phyloP scores from a whole-genome alignment of 2,888 invertebrate species.

The Glaucopsyche alexis region DNA sequence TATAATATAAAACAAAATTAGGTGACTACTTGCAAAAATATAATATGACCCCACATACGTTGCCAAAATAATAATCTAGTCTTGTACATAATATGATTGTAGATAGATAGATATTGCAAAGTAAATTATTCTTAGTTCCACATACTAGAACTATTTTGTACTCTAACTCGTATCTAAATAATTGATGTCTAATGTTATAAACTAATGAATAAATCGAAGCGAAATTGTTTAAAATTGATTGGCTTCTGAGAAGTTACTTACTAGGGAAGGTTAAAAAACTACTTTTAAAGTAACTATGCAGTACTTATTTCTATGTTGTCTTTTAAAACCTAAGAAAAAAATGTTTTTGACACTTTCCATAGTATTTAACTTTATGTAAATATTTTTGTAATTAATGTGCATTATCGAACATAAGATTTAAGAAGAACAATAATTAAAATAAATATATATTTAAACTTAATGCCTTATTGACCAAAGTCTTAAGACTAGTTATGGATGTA shows the following conservation, averaged over 20 bases:
- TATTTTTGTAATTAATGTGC: slow-evolving; percentile 67
- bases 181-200: slow-evolving; percentile 25
- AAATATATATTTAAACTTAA: slow-evolving; percentile 78
- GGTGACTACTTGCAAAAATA: slow-evolving; percentile 17
- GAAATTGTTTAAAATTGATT: neutral
- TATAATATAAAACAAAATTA: neutral
- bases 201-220: slow-evolving; percentile 10
- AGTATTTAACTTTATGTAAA: slow-evolving; percentile 55
- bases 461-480: slow-evolving; percentile 81
- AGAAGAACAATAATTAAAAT: slow-evolving; percentile 78
- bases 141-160: slow-evolving; percentile 38
- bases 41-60: slow-evolving; percentile 42
- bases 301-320: neutral
- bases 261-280: slow-evolving; percentile 6
- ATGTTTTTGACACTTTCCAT: slow-evolving; percentile 28
- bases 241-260: slow-evolving; percentile 22
- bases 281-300: no score
- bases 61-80: slow-evolving; percentile 63
- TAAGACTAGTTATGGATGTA: slow-evolving; percentile 76
- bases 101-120: slow-evolving; percentile 59
- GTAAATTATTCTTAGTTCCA: slow-evolving; percentile 39
- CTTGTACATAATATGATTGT: slow-evolving; percentile 62
- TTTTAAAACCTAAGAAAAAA: slow-evolving; percentile 9
- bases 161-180: slow-evolving; percentile 9
- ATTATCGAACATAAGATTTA: slow-evolving; percentile 69